These are phyloP conservation scores for Branchipolynoe longqiensis DNA, from an alignment of 2,888 invertebrate species.

Conservation along the genomic window DNA sequence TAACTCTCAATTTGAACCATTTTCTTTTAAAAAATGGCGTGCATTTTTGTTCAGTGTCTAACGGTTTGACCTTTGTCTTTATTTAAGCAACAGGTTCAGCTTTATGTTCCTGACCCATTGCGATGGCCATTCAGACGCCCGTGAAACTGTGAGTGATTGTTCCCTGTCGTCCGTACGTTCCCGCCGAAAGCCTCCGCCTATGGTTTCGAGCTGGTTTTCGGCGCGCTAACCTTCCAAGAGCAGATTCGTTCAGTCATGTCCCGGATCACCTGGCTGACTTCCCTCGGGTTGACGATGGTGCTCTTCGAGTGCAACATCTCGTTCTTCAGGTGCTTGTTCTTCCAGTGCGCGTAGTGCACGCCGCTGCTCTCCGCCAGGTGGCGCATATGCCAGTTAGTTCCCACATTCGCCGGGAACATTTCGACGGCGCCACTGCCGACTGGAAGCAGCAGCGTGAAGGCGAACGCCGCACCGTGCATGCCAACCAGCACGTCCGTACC, in stretches of 20 bases:
- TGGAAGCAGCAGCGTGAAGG: constrained; percentile 78
- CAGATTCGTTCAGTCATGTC: constrained; percentile 13
- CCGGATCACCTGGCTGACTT: not conserved
- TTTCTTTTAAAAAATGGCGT: too few relatives aligned
- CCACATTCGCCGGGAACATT: constrained; percentile 70
- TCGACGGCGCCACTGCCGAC: constrained; percentile 76
- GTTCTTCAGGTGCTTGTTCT: constrained; percentile 69
- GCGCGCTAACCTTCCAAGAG: too few relatives aligned
- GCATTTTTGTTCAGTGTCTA: too few relatives aligned
- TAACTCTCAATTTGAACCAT: too few relatives aligned
- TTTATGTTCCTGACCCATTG: too few relatives aligned
- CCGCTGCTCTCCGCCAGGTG: constrained; percentile 77
- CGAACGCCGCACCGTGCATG: constrained; percentile 81
- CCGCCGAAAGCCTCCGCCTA: too few relatives aligned
- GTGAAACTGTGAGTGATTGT: too few relatives aligned
- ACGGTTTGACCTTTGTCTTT: too few relatives aligned
- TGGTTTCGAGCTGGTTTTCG: too few relatives aligned
- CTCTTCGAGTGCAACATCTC: constrained; percentile 19
- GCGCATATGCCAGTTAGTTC: constrained; percentile 74
- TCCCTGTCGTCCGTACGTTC: too few relatives aligned
- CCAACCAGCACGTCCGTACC: constrained; percentile 79
- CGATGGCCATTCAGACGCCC: too few relatives aligned
- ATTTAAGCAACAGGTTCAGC: too few relatives aligned
- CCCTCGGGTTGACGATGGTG: not conserved
- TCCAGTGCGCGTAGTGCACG: constrained; percentile 76